These are phyloP conservation scores for Cacoxenus indagator DNA, from an alignment of 2,888 invertebrate genomes.

Conservation along the genomic window DNA sequence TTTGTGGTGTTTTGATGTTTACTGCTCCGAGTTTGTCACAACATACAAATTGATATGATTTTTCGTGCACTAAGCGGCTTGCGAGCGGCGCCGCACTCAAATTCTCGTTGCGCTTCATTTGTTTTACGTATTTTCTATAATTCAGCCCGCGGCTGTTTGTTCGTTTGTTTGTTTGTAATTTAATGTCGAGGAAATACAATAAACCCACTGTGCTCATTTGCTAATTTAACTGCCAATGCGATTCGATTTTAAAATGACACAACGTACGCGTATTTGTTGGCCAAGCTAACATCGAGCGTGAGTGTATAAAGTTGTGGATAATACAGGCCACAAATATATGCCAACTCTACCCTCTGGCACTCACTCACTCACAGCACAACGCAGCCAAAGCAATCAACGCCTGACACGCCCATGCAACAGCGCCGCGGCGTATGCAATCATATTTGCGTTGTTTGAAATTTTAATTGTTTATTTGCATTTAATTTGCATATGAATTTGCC, in stretches of 20 bases:
- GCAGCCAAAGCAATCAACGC: not conserved
- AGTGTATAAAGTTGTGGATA: too few species aligned
- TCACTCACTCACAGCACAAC: not conserved
- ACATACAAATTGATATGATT: not conserved
- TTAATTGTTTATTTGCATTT: conserved; percentile 64
- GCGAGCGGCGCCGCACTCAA: not conserved
- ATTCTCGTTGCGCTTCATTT: not conserved
- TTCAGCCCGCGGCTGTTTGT: too few species aligned
- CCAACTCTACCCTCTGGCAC: too few species aligned
- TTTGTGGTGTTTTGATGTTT: not conserved
- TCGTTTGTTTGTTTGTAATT: too few species aligned
- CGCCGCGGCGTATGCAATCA: not conserved
- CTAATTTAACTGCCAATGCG: too few species aligned
- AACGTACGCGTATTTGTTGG: too few species aligned
- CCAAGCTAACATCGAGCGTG: too few species aligned
- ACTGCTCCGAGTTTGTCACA: not conserved
- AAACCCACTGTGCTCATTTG: too few species aligned
- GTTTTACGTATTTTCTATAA: not conserved
- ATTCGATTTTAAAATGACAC: too few species aligned
- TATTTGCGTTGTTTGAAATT: conserved; percentile 45
- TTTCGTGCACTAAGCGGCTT: not conserved
- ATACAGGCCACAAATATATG: too few species aligned
- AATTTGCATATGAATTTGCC: conserved; percentile 68
- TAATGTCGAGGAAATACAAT: too few species aligned
- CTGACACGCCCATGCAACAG: conserved; percentile 1